These are phyloP conservation scores for Brachionichthys hirsutus DNA, from an alignment of 2,113 vertebrate species.

Conservation along the genomic window DNA sequence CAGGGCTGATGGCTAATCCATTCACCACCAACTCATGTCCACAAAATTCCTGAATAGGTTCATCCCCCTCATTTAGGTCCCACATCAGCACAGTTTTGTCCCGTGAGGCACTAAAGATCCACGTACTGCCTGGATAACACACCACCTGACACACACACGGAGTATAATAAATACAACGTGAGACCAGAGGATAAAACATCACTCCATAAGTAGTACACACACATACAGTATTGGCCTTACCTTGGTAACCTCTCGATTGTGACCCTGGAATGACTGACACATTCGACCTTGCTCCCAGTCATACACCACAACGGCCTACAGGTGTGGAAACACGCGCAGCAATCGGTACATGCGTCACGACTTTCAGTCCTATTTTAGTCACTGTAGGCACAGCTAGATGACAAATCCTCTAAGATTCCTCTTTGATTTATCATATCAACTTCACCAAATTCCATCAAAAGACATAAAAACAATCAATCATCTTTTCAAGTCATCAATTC, in stretches of 20 bases:
- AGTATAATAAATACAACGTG: conserved; percentile 8
- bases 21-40: conserved; percentile 93
- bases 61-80: conserved; percentile 78
- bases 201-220: conserved; percentile 24
- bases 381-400: neutral
- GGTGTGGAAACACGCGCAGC: conserved; percentile 5
- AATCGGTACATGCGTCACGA: neutral
- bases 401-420: too few relatives aligned
- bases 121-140: conserved; percentile 79
- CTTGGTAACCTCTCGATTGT: conserved; percentile 92
- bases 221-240: conserved; percentile 70
- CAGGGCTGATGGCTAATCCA: conserved; percentile 88
- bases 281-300: conserved; percentile 86
- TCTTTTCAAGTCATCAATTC: too few relatives aligned
- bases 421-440: too few relatives aligned
- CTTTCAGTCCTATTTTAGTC: neutral
- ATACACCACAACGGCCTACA: conserved; percentile 86
- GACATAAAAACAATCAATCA: too few relatives aligned
- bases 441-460: too few relatives aligned
- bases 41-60: conserved; percentile 82
- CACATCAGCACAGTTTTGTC: conserved; percentile 91
- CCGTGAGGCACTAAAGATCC: conserved; percentile 91
- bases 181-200: neutral
- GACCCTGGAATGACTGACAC: conserved; percentile 84
- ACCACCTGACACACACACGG: conserved; percentile 74